These are phyloP conservation scores for Teleiodes luculella DNA, from an alignment of 2,888 invertebrate genomes.

Conservation along the genomic window DNA sequence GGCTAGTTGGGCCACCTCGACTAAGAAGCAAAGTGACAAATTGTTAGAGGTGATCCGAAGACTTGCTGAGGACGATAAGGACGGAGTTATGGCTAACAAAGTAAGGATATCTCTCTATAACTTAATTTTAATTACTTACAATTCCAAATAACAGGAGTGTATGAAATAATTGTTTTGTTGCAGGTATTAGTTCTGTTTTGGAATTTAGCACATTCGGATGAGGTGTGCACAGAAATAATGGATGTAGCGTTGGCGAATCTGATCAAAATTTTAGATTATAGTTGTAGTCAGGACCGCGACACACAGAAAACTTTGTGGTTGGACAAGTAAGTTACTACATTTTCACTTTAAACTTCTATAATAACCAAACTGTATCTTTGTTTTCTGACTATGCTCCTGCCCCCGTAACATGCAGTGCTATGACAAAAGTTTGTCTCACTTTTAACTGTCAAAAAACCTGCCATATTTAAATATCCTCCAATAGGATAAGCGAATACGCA, in stretches of 20 bases:
- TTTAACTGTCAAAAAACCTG: too few species aligned
- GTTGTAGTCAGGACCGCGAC: conserved; percentile 97
- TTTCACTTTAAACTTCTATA: too few species aligned
- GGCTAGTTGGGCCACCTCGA: conserved; percentile 96
- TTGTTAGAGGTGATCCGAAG: conserved; percentile 95
- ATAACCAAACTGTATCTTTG: too few species aligned
- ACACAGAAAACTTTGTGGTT: conserved; percentile 97
- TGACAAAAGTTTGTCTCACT: too few species aligned
- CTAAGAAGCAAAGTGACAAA: conserved; percentile 96
- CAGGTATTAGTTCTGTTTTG: conserved; percentile 94
- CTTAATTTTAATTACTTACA: neutral
- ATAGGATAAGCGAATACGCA: too few species aligned
- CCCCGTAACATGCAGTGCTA: too few species aligned
- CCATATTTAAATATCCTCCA: too few species aligned
- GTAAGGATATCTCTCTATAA: conserved; percentile 53
- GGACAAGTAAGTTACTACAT: conserved; percentile 80
- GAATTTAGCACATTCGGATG: conserved; percentile 97
- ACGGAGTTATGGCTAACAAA: conserved; percentile 99
- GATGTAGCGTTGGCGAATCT: conserved; percentile 97
- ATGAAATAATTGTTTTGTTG: neutral
- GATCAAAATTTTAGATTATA: conserved; percentile 98
- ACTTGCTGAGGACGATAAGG: conserved; percentile 98
- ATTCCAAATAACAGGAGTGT: neutral
- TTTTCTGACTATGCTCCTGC: too few species aligned
- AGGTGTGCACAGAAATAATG: conserved; percentile 97